Evolutionary conservation across 1,140 invertebrate genomes (phyloP).

Genomic region (Odontomachus brunneus): DNA sequence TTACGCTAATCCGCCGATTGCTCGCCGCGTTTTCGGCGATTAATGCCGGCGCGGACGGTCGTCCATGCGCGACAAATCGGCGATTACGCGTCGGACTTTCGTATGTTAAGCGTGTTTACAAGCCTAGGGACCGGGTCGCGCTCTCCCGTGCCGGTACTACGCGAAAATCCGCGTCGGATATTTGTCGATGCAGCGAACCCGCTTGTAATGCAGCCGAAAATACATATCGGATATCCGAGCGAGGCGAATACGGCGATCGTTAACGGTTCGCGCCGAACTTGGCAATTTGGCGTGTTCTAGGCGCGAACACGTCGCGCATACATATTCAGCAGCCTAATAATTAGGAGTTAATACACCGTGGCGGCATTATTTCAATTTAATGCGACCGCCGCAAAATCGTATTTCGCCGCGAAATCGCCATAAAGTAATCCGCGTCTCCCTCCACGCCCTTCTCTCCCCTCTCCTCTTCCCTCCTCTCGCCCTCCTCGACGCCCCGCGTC

Average conservation of each 20-base stretch:
- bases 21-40: constrained; percentile 16
- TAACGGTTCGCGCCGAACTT: constrained; percentile 43
- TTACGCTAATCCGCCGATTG: constrained; percentile 4
- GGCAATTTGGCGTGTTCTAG: constrained; percentile 52
- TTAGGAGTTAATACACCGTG: constrained; percentile 61
- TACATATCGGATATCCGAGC: constrained; percentile 9
- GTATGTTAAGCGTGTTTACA: constrained; percentile 39
- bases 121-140: too few relatives aligned
- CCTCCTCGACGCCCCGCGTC: too few relatives aligned
- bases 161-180: constrained; percentile 28
- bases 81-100: constrained; percentile 19
- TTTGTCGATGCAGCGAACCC: neutral
- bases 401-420: constrained; percentile 31
- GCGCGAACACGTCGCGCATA: constrained; percentile 57
- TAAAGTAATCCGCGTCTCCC: neutral
- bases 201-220: constrained; percentile 9
- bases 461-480: too few relatives aligned
- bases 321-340: constrained; percentile 58
- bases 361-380: constrained; percentile 62
- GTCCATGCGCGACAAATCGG: constrained; percentile 39
- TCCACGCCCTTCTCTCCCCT: too few relatives aligned
- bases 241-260: neutral
- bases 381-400: constrained; percentile 31
- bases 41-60: too few relatives aligned
- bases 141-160: constrained; percentile 18